These are phyloP conservation scores for Vandiemenella viatica DNA, from an alignment of 2,888 invertebrate genomes.

Conservation along the genomic window DNA sequence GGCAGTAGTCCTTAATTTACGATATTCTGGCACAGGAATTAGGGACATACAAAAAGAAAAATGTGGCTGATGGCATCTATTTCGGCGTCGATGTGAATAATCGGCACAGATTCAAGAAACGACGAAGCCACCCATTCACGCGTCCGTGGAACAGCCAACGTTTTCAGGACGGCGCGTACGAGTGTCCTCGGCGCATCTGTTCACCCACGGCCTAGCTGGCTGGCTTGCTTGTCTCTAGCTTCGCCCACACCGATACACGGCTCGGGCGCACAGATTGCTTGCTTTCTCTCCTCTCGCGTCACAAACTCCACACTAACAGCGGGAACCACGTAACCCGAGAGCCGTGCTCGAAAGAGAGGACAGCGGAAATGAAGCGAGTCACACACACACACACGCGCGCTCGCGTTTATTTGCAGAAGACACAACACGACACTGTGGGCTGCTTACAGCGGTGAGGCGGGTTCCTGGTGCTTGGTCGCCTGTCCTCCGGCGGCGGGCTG, in stretches of 20 bases:
- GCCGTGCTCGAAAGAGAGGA: not conserved
- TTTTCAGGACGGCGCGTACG: not conserved
- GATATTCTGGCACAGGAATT: too few species aligned
- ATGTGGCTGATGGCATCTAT: too few species aligned
- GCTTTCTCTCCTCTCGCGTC: not conserved
- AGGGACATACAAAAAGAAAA: too few species aligned
- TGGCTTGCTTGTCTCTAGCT: not conserved
- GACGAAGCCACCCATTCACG: not conserved
- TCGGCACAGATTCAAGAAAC: too few species aligned
- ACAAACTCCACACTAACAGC: not conserved
- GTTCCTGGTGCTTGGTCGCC: too few species aligned
- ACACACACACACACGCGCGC: not conserved
- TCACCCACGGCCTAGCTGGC: not conserved
- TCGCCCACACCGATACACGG: not conserved
- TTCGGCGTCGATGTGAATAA: too few species aligned
- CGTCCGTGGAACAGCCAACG: conserved; percentile 1
- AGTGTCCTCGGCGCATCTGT: not conserved
- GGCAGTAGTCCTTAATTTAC: too few species aligned
- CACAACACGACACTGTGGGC: not conserved
- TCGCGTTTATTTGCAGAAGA: not conserved
- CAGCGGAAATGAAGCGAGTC: not conserved
- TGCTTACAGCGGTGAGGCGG: not conserved
- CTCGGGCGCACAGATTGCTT: not conserved
- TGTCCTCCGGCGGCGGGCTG: too few species aligned
- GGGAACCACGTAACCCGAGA: not conserved